A percentile compares a stretch with the other conserved stretches of the same genome.
phyloP scores from a whole-genome alignment of 2,113 vertebrate species.

The Ciconia maguari region DNA sequence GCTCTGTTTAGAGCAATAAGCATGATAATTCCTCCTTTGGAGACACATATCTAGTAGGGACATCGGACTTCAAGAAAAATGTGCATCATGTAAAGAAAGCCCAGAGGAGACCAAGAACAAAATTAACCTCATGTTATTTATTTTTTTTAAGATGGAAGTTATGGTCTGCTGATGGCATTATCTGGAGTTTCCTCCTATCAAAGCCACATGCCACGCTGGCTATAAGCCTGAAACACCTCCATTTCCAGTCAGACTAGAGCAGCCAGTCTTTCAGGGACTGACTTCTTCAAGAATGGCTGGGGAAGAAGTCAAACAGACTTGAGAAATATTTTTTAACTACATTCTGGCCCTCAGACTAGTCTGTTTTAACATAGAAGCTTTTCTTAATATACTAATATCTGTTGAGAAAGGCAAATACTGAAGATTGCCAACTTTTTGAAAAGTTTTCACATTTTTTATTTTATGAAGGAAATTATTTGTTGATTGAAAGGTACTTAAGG shows the following conservation, averaged over 20 bases:
- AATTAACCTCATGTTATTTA: neutral
- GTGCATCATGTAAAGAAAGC: neutral
- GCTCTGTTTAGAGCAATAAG: neutral
- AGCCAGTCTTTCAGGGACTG: neutral
- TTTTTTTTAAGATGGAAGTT: neutral
- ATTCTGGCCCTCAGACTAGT: neutral
- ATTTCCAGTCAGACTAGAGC: neutral
- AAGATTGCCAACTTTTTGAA: neutral
- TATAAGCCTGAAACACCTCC: neutral
- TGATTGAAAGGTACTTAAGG: neutral
- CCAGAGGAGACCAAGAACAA: neutral
- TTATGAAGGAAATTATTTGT: neutral
- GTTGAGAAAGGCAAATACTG: neutral
- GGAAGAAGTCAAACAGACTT: neutral
- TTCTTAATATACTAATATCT: neutral
- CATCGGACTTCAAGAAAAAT: neutral
- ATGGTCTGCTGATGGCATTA: neutral
- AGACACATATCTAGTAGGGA: neutral
- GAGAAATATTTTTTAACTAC: neutral
- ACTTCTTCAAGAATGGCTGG: neutral
- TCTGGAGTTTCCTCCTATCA: neutral
- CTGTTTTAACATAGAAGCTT: neutral
- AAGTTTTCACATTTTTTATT: neutral
- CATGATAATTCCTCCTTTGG: neutral
- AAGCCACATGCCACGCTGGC: neutral